Evolutionary conservation across 2,888 invertebrate genomes (phyloP).

Genomic region (Melipona beecheii): DNA sequence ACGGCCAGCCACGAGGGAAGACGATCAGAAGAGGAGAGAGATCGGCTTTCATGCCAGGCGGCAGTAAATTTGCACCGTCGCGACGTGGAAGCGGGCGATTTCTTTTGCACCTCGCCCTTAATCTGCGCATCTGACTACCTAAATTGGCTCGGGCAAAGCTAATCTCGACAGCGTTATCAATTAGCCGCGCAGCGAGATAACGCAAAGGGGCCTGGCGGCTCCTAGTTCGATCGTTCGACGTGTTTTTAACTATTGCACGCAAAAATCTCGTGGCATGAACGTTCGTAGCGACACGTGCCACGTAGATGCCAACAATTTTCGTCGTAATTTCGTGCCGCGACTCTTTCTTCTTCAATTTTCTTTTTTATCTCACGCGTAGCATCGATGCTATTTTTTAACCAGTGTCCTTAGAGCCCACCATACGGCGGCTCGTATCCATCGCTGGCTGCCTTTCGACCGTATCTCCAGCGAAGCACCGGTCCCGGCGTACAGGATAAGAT

Average conservation of each 20-base stretch:
- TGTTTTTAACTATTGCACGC: slow-evolving; percentile 48
- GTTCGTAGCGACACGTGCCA: not conserved
- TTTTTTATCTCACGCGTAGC: not conserved
- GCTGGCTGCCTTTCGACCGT: slow-evolving; percentile 65
- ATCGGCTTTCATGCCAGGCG: slow-evolving; percentile 74
- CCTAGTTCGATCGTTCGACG: slow-evolving; percentile 43
- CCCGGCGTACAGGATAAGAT: slow-evolving; percentile 71
- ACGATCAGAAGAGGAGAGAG: slow-evolving; percentile 51
- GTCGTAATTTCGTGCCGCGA: not conserved
- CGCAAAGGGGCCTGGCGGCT: slow-evolving; percentile 32
- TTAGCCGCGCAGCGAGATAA: slow-evolving; percentile 74
- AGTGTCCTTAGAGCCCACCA: slow-evolving; percentile 51
- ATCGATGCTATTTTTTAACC: not conserved
- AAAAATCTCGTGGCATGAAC: not conserved
- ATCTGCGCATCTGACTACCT: slow-evolving; percentile 77
- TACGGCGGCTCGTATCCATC: slow-evolving; percentile 66
- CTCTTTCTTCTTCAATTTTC: not conserved
- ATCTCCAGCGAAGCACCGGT: slow-evolving; percentile 60
- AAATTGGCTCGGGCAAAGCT: slow-evolving; percentile 77
- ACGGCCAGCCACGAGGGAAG: slow-evolving; percentile 19
- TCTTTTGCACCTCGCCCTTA: slow-evolving; percentile 73
- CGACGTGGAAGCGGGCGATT: slow-evolving; percentile 71
- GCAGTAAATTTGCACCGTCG: slow-evolving; percentile 76
- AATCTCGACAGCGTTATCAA: slow-evolving; percentile 80
- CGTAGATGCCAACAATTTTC: not conserved